Evolutionary conservation across 2,113 vertebrate genomes (phyloP).

Genomic region (Probosciger aterrimus): DNA sequence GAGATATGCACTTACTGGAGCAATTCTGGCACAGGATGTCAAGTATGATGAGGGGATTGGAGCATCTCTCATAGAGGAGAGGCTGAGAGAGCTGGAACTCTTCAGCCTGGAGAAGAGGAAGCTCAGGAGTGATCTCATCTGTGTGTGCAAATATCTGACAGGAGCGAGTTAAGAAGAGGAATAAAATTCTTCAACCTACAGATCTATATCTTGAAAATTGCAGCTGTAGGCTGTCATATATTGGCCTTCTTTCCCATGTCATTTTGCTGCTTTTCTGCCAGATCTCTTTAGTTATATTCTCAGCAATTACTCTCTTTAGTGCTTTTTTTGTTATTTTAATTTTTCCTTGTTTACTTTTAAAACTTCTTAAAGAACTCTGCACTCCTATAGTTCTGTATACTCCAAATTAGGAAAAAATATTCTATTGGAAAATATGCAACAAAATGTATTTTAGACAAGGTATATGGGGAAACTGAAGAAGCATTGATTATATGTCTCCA

Average conservation of each 20-base stretch:
- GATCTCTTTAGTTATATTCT: not conserved
- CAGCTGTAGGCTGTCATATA: not conserved
- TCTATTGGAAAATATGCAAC: not conserved
- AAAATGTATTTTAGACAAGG: not conserved
- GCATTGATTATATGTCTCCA: not conserved
- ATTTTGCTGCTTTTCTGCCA: not conserved
- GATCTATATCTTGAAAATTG: not conserved
- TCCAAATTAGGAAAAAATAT: not conserved
- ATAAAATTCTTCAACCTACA: not conserved
- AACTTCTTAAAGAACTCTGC: not conserved
- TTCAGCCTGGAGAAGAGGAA: not conserved
- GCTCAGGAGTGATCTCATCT: not conserved
- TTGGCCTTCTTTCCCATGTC: not conserved
- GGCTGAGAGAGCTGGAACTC: not conserved
- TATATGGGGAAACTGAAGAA: not conserved
- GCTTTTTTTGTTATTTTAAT: not conserved
- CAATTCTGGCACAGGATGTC: not conserved
- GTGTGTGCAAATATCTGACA: not conserved
- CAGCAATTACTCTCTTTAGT: not conserved
- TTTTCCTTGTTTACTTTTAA: not conserved
- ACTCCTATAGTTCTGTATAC: not conserved
- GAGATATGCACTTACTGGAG: not conserved
- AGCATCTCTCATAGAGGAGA: not conserved
- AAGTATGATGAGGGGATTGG: not conserved
- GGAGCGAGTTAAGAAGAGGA: not conserved